These are phyloP conservation scores for Mesopsocus fuscifrons DNA, from an alignment of 2,888 invertebrate genomes.

Conservation along the genomic window DNA sequence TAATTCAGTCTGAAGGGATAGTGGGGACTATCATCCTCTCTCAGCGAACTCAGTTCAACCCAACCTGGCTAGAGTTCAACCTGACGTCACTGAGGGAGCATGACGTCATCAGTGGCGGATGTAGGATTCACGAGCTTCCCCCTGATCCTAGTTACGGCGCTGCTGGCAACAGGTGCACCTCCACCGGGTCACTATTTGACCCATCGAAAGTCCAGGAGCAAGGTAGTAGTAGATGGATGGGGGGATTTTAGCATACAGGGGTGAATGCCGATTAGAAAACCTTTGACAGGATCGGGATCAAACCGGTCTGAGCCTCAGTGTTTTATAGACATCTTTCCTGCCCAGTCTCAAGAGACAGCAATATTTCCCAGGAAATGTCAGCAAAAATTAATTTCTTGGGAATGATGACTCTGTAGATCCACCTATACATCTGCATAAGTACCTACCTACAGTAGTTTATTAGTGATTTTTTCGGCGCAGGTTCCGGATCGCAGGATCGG, in stretches of 20 bases:
- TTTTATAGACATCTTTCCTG: too few species aligned
- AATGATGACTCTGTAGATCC: too few species aligned
- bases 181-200: background rate
- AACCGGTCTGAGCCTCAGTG: too few species aligned
- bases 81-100: slow-evolving; percentile 48
- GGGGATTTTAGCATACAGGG: too few species aligned
- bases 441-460: too few species aligned
- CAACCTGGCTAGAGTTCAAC: slow-evolving; percentile 53
- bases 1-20: slow-evolving; percentile 59
- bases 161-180: background rate
- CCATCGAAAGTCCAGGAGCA: background rate
- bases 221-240: too few species aligned
- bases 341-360: too few species aligned
- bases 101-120: slow-evolving; percentile 43
- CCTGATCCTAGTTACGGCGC: slow-evolving; percentile 34
- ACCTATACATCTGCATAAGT: too few species aligned
- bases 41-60: slow-evolving; percentile 68
- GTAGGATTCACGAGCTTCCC: slow-evolving; percentile 52
- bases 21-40: slow-evolving; percentile 56
- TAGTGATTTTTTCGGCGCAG: slow-evolving; percentile 26
- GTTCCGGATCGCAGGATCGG: slow-evolving; percentile 69
- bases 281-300: too few species aligned
- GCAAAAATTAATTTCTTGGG: too few species aligned
- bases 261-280: too few species aligned
- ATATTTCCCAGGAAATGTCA: too few species aligned